phyloP scores from a whole-genome alignment of 2,113 vertebrate genomes.

The Amphilophus citrinellus region DNA sequence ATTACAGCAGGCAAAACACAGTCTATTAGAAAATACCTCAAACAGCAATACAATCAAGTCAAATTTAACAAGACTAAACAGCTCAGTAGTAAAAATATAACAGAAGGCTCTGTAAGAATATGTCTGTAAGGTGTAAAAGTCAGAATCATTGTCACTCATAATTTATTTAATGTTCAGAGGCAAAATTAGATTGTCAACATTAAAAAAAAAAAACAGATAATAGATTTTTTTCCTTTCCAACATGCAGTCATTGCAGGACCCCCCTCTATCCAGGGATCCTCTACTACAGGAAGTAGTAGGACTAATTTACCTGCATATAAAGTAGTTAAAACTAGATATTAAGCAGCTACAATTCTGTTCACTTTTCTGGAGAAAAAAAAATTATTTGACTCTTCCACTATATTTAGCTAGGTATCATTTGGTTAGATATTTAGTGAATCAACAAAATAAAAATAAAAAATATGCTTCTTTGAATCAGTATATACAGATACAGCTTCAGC shows the following conservation, averaged over 20 bases:
- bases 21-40: too few species aligned
- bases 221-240: neutral
- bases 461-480: neutral
- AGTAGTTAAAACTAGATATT: too few species aligned
- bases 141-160: neutral
- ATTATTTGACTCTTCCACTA: neutral
- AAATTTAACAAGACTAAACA: too few species aligned
- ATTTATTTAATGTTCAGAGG: too few species aligned
- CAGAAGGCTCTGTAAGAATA: neutral
- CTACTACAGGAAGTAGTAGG: too few species aligned
- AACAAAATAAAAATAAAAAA: too few species aligned
- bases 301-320: neutral
- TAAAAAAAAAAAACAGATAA: neutral
- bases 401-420: neutral
- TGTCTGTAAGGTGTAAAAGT: rapidly evolving
- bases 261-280: too few species aligned
- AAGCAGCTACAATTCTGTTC: too few species aligned
- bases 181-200: too few species aligned
- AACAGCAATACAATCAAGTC: too few species aligned
- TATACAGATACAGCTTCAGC: neutral
- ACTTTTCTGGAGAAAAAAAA: neutral
- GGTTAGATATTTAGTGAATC: neutral
- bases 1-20: neutral
- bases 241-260: neutral
- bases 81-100: neutral